Evolutionary conservation across 1,140 invertebrate species (phyloP).

Genomic region (Agraylea sexmaculata): DNA sequence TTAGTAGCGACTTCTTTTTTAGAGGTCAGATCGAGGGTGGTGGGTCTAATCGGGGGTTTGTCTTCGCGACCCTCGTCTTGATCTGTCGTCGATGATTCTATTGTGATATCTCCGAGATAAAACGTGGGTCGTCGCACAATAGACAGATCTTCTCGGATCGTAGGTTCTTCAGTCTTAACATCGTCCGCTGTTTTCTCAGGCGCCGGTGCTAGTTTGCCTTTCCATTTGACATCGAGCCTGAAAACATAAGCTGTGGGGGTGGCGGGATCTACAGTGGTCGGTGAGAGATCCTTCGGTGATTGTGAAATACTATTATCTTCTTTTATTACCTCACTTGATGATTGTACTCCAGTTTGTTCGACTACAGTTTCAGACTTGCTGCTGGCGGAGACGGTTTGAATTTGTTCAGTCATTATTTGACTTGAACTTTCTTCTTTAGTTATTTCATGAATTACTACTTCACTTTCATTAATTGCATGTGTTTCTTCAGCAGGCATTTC

Average conservation of each 20-base stretch:
- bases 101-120: slow-evolving; percentile 9
- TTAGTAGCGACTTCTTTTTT: no score
- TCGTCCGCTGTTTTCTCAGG: not conserved
- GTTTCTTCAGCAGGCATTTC: not conserved
- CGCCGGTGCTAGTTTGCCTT: slow-evolving; percentile 3
- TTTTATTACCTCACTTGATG: not conserved
- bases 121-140: slow-evolving; percentile 31
- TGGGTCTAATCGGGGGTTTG: no score
- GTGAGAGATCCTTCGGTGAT: slow-evolving; percentile 4
- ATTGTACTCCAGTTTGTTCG: no score
- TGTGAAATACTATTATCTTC: not conserved
- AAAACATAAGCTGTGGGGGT: slow-evolving; percentile 36
- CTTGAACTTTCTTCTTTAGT: not conserved
- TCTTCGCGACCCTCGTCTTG: no score
- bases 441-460: not conserved
- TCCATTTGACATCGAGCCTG: slow-evolving; percentile 26
- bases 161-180: slow-evolving; percentile 6
- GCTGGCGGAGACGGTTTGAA: no score
- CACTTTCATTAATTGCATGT: not conserved
- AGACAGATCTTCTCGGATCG: slow-evolving; percentile 26
- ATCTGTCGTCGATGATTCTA: no score
- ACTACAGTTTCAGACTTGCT: no score
- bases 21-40: no score
- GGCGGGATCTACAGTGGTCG: slow-evolving; percentile 21
- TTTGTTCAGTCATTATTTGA: not conserved